Conservation (phyloP, 2,113 vertebrate genomes). For the Climacteris rufus region DNA sequence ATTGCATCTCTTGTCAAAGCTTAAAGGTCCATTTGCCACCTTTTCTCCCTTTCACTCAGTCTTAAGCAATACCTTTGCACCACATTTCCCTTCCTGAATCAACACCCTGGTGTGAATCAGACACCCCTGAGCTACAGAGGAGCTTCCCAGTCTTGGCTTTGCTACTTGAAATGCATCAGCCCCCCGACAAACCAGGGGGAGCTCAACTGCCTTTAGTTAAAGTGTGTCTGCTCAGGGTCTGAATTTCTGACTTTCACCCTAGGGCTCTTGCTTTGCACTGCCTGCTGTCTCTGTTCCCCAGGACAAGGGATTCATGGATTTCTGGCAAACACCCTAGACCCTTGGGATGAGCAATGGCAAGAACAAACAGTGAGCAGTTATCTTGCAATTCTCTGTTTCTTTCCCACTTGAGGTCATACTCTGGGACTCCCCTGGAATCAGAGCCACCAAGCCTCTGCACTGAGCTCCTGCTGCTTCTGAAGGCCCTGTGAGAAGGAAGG, state of each 20-base stretch:
- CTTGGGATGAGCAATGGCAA: background rate
- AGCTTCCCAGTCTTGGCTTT: background rate
- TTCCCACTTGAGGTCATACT: background rate
- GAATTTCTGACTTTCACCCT: background rate
- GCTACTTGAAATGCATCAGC: background rate
- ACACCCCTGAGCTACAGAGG: background rate
- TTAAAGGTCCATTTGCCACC: background rate
- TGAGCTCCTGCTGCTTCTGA: background rate
- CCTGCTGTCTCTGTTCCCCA: background rate
- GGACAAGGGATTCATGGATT: background rate
- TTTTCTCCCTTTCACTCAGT: background rate
- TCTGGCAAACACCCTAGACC: background rate
- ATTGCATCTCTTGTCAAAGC: background rate
- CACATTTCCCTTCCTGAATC: rapidly evolving
- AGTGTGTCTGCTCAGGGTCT: background rate
- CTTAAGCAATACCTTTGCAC: background rate
- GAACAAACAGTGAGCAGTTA: background rate
- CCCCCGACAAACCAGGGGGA: background rate
- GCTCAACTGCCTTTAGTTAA: background rate
- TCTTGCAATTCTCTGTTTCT: background rate
- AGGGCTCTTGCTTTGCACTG: background rate
- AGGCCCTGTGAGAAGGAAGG: background rate
- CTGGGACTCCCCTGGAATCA: background rate
- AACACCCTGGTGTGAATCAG: background rate
- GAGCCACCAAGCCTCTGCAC: background rate